A percentile compares a stretch with the other conserved stretches of the same genome.
Evolutionary conservation across 2,888 invertebrate species (phyloP).

Genomic region (Junonia oenone): DNA sequence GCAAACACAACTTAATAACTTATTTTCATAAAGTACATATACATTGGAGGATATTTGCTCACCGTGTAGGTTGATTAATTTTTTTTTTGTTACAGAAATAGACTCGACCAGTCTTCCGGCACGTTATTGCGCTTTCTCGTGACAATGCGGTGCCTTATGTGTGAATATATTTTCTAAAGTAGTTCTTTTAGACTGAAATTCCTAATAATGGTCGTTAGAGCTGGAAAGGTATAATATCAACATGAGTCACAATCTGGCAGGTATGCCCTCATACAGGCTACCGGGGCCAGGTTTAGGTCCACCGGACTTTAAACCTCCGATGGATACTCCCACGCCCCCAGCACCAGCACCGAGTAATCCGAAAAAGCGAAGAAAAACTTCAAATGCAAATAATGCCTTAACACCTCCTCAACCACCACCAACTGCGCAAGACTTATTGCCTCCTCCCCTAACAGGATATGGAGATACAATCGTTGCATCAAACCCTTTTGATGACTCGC

Average conservation of each 20-base stretch:
- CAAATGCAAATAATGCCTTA: constrained; percentile 83
- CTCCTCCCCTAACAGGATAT: constrained; percentile 93
- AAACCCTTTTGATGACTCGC: constrained; percentile 96
- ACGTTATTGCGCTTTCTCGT: constrained; percentile 60
- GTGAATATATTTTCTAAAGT: constrained; percentile 49
- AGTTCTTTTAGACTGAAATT: constrained; percentile 36
- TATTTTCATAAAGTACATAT: constrained; percentile 8
- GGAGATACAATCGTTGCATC: constrained; percentile 96
- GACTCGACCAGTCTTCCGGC: constrained; percentile 64
- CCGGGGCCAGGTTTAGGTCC: constrained; percentile 85
- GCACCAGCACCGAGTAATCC: constrained; percentile 90
- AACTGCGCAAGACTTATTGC: constrained; percentile 87
- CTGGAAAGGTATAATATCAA: constrained; percentile 57
- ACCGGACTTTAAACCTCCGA: constrained; percentile 86
- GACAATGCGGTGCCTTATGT: constrained; percentile 65
- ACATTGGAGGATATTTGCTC: constrained; percentile 6
- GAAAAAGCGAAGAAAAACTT: constrained; percentile 91
- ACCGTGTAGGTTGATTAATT: constrained; percentile 19
- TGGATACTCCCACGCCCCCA: constrained; percentile 84
- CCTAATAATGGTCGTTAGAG: constrained; percentile 61
- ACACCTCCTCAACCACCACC: constrained; percentile 85
- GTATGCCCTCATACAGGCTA: constrained; percentile 89
- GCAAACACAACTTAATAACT: constrained; percentile 23
- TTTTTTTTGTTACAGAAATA: constrained; percentile 73
- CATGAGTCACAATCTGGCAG: constrained; percentile 90